Percentiles rank a stretch among this genome's conserved stretches.
These are phyloP conservation scores for Drosophila melanosoma DNA, from an alignment of 2,888 invertebrate genomes.

Conservation along the genomic window DNA sequence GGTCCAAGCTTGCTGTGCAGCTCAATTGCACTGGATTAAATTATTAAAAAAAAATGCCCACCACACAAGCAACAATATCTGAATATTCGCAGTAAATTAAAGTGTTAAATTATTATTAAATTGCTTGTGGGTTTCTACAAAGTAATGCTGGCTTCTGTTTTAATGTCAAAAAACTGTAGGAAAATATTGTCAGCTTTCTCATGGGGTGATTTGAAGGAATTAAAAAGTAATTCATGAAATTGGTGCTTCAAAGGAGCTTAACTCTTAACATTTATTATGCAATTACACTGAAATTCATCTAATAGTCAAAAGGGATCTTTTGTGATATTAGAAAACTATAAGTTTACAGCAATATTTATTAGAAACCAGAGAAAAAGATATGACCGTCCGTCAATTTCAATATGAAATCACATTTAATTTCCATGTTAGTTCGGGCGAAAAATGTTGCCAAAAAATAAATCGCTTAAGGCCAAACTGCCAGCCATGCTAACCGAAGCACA, in stretches of 20 bases:
- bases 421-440: constrained; percentile 39
- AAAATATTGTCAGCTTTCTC: neutral
- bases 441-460: constrained; percentile 58
- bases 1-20: constrained; percentile 58
- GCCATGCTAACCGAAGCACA: constrained; percentile 62
- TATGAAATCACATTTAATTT: constrained; percentile 60
- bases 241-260: neutral
- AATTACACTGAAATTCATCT: neutral
- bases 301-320: neutral
- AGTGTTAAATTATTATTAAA: constrained; percentile 72
- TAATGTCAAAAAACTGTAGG: neutral
- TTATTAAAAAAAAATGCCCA: constrained; percentile 72
- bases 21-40: constrained; percentile 81
- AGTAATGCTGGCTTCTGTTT: neutral
- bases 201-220: neutral
- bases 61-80: constrained; percentile 44
- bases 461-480: constrained; percentile 56
- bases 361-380: neutral
- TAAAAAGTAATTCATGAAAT: neutral
- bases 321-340: neutral
- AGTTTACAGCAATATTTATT: neutral
- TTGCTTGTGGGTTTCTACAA: constrained; percentile 39
- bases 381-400: constrained; percentile 60
- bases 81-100: constrained; percentile 52
- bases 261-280: neutral